Base-by-base conservation (phyloP, 2,888 invertebrate species). In the Spicauda simplicius region DNA sequence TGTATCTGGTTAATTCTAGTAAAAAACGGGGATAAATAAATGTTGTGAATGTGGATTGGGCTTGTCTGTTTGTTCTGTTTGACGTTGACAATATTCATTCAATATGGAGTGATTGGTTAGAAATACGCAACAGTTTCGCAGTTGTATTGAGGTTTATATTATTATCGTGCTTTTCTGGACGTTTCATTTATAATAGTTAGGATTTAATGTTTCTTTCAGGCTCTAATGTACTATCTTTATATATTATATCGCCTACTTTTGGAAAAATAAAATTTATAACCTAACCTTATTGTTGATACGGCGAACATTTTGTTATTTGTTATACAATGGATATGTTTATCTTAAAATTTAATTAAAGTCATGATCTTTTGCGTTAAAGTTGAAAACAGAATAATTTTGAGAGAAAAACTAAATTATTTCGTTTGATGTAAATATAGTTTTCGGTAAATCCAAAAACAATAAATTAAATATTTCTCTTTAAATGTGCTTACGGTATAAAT, bases 101-200 rank as follows among this genome's bases (percentile, higher is more conserved):
- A 60, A 59, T 45, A 25, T 59, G 58, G 48, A 59, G 58, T 48
- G 6, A 57, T 41, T 57, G 41, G 37, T 45, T 33, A 57, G 37
- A 6, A 41, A 48, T 48, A 48, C 48, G 48, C 48, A 53, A 53
- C 18, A 53, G 48, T 48, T 48, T 48, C 48, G 1, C 16, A 1
- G 48, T 48, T 16, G 14, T 48, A 48, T 48, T 48, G 16, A 48
- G 16, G 7, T 16, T 16, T 48, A 16, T 48, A 7, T 48, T 7
- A 48, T n/a, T 14, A 4, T 45, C 33, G 7, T 33, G 1, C 14
- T 41, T 14, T 3, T 41, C 14, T 41, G 41, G 1, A 2, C 1
- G 3, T 41, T 41, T 11, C 12, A 41, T 14, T 11, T 14, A 14
- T 41, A 14, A 14, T 2, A 12, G 14, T 41, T 41, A 33, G 8